Evolutionary conservation across 1,140 invertebrate species (phyloP).

Genomic region (Rhynchophorus ferrugineus): DNA sequence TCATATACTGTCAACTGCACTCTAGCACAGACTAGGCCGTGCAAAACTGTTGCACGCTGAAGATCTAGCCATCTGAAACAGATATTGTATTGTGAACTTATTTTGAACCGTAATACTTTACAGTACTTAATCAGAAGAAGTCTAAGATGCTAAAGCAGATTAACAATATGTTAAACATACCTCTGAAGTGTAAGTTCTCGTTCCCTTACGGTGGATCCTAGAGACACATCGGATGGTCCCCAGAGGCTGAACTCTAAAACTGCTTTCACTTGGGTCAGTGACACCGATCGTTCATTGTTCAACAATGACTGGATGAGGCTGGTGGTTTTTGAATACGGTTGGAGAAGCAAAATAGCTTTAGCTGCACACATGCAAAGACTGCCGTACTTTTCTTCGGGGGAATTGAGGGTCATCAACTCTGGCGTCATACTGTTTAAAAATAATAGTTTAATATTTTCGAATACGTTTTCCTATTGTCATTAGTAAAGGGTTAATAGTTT

Average conservation of each 20-base stretch:
- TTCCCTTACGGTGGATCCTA: slow-evolving; percentile 56
- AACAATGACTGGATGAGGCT: slow-evolving; percentile 61
- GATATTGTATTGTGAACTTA: too few relatives aligned
- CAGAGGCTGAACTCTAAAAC: slow-evolving; percentile 76
- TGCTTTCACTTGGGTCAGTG: slow-evolving; percentile 63
- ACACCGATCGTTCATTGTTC: slow-evolving; percentile 61
- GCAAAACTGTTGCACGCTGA: slow-evolving; percentile 71
- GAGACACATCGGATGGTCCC: slow-evolving; percentile 69
- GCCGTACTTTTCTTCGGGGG: slow-evolving; percentile 52
- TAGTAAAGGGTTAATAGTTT: too few relatives aligned
- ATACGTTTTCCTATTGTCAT: too few relatives aligned
- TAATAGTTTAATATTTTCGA: too few relatives aligned
- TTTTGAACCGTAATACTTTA: too few relatives aligned
- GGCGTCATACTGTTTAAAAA: slow-evolving; percentile 46
- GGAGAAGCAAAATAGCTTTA: slow-evolving; percentile 56
- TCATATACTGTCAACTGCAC: slow-evolving; percentile 68
- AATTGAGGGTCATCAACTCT: slow-evolving; percentile 42
- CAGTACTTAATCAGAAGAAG: too few relatives aligned
- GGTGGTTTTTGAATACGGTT: slow-evolving; percentile 48
- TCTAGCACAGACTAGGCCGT: slow-evolving; percentile 64
- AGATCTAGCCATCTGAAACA: slow-evolving; percentile 66
- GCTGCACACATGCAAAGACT: slow-evolving; percentile 72
- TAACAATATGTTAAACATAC: slow-evolving; percentile 3
- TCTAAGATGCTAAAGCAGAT: too few relatives aligned
- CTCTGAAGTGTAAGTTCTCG: slow-evolving; percentile 60